These are phyloP conservation scores for Eudasyphora cyanicolor DNA, from an alignment of 2,888 invertebrate species.

Conservation along the genomic window DNA sequence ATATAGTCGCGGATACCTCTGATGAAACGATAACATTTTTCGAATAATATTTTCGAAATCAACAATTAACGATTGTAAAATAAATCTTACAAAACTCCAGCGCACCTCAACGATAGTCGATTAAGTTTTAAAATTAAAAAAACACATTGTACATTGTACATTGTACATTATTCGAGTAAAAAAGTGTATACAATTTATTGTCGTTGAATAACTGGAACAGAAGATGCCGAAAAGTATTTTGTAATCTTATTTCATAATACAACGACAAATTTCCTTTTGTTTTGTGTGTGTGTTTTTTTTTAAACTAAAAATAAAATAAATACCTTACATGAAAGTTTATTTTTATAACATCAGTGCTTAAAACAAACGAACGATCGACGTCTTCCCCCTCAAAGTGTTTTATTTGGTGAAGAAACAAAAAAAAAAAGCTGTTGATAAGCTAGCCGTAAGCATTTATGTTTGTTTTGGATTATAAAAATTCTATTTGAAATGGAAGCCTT, in stretches of 20 bases:
- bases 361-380: conserved; percentile 18
- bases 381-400: background rate
- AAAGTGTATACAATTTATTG: conserved; percentile 9
- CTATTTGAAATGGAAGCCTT: background rate
- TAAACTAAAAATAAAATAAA: conserved; percentile 40
- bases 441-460: conserved; percentile 14
- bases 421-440: conserved; percentile 12
- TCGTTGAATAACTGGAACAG: background rate
- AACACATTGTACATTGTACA: too few relatives aligned
- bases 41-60: conserved; percentile 41
- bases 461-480: conserved; percentile 8
- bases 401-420: background rate
- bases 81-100: conserved; percentile 15
- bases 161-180: background rate
- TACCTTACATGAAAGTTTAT: conserved; percentile 49
- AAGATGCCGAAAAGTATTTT: conserved; percentile 69
- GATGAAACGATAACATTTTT: conserved; percentile 38
- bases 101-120: background rate
- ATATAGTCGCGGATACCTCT: conserved; percentile 57
- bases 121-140: background rate
- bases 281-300: conserved; percentile 39
- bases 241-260: conserved; percentile 75
- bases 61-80: conserved; percentile 39
- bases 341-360: conserved; percentile 54
- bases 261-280: conserved; percentile 28